A percentile compares a stretch with the other conserved stretches of the same genome.
Evolutionary conservation across 2,113 vertebrate species (phyloP).

Genomic region (Petroica traversi): DNA sequence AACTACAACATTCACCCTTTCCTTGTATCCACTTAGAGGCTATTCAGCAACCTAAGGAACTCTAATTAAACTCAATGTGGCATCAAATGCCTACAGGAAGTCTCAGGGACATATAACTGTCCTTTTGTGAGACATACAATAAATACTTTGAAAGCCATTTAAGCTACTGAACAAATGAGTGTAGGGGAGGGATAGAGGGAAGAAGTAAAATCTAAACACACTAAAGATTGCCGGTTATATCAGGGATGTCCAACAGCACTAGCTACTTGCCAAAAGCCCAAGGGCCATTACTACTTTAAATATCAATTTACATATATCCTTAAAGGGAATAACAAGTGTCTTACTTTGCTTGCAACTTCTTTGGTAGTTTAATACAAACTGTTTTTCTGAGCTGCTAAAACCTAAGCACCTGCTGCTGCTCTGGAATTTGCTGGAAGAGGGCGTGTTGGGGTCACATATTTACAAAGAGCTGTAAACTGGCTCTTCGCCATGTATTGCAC

Average conservation of each 20-base stretch:
- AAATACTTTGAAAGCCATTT: conserved; percentile 55
- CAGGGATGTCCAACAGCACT: not conserved
- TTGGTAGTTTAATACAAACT: not conserved
- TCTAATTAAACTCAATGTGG: conserved; percentile 44
- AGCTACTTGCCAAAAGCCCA: not conserved
- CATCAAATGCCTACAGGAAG: conserved; percentile 57
- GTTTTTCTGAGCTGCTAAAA: not conserved
- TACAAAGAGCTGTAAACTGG: not conserved
- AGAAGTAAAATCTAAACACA: conserved; percentile 27
- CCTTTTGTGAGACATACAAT: conserved; percentile 46
- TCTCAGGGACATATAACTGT: conserved; percentile 29
- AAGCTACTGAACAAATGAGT: not conserved
- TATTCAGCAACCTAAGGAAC: conserved; percentile 16
- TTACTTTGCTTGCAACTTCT: not conserved
- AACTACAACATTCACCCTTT: not conserved
- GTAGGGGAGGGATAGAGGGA: not conserved
- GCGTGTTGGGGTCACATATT: not conserved
- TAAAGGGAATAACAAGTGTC: not conserved
- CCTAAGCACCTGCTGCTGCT: not conserved
- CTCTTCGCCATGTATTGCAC: accelerated
- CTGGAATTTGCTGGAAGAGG: not conserved
- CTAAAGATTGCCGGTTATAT: not conserved
- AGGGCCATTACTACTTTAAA: not conserved
- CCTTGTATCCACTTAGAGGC: not conserved
- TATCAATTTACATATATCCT: conserved; percentile 13